Evolutionary conservation across 2,888 invertebrate genomes (phyloP).

Genomic region (Stratiomys singularior): DNA sequence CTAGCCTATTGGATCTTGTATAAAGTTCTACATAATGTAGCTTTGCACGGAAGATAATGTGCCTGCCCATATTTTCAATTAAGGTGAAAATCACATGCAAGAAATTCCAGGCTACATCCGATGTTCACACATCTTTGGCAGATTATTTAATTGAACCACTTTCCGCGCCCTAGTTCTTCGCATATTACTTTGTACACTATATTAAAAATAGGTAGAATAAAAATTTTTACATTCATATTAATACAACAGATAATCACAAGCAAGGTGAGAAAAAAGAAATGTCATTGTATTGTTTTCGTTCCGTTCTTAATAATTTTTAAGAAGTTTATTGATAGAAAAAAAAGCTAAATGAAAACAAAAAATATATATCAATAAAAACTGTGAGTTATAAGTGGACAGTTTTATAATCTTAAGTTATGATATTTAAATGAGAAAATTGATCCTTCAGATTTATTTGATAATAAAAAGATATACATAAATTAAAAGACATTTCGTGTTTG

Average conservation of each 20-base stretch:
- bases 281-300: constrained; percentile 44
- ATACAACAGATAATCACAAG: background rate
- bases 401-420: constrained; percentile 45
- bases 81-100: background rate
- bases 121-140: constrained; percentile 3
- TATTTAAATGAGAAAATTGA: constrained; percentile 43
- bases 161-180: constrained; percentile 4
- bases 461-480: constrained; percentile 43
- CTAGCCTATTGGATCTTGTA: constrained; percentile 41
- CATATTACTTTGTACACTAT: constrained; percentile 27
- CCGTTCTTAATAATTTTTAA: constrained; percentile 45
- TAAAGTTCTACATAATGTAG: constrained; percentile 28
- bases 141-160: background rate
- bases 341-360: constrained; percentile 38
- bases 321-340: constrained; percentile 41
- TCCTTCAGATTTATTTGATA: constrained; percentile 46
- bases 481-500: background rate
- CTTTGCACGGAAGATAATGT: constrained; percentile 42
- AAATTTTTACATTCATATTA: constrained; percentile 44
- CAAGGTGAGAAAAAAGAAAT: constrained; percentile 3
- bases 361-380: constrained; percentile 43
- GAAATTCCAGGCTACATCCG: background rate
- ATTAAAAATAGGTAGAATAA: constrained; percentile 41
- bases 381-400: constrained; percentile 46
- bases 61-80: constrained; percentile 32